Evolutionary conservation across 2,888 invertebrate species (phyloP).

Genomic region (Ctenicera cuprea): DNA sequence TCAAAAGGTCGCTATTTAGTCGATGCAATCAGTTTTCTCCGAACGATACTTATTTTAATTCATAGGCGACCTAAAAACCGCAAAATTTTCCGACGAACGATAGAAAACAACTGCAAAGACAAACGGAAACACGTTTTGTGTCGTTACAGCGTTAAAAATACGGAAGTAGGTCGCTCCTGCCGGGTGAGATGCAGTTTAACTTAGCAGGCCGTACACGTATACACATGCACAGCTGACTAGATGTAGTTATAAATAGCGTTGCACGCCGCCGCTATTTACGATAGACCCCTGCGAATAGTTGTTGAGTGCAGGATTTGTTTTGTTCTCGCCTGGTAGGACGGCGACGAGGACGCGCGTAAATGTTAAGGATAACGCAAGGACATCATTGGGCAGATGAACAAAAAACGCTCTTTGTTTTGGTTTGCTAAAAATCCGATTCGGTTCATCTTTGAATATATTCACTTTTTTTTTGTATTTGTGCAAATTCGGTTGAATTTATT

Average conservation of each 20-base stretch:
- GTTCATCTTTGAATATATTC: not conserved
- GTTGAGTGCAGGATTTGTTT: constrained; percentile 55
- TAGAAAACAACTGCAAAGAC: constrained; percentile 40
- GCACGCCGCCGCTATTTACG: constrained; percentile 55
- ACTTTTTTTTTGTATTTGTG: not conserved
- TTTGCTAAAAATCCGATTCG: not conserved
- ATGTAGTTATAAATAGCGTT: constrained; percentile 57
- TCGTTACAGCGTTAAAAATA: constrained; percentile 65
- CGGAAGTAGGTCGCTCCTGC: constrained; percentile 67
- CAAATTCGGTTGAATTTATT: no score
- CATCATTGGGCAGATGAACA: constrained; percentile 22
- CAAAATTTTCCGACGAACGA: constrained; percentile 7
- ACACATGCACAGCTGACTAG: constrained; percentile 60
- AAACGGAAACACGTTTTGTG: constrained; percentile 63
- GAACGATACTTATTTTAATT: not conserved
- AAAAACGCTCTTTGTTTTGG: not conserved
- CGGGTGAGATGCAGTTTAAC: constrained; percentile 59
- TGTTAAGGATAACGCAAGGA: constrained; percentile 58
- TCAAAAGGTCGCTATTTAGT: no score
- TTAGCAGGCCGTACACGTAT: constrained; percentile 57
- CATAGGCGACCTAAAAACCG: constrained; percentile 5
- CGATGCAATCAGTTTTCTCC: no score
- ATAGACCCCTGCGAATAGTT: constrained; percentile 56
- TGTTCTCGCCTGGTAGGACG: constrained; percentile 41
- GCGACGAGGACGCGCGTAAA: constrained; percentile 50